Percentiles rank a stretch among this genome's conserved stretches.
Conservation (phyloP, 2,797 vertebrate genomes). For the Gadopsis marmoratus region DNA sequence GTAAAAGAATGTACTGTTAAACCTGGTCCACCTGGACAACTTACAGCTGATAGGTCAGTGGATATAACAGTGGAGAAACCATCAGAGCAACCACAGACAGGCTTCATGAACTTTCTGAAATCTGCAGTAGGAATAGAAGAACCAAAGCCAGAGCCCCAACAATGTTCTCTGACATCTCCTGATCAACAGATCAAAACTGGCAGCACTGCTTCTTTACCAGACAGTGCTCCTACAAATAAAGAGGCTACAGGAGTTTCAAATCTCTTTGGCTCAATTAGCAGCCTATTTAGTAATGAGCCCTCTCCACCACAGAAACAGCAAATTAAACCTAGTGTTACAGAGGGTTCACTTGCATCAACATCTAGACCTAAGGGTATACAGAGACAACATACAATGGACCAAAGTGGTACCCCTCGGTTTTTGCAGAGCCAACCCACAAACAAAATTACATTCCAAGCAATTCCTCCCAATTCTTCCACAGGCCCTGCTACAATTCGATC, state of each 20-base stretch:
- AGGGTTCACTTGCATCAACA: conserved; percentile 61
- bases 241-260: conserved; percentile 85
- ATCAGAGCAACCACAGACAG: conserved; percentile 83
- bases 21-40: conserved; percentile 47
- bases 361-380: conserved; percentile 73
- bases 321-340: conserved; percentile 68
- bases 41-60: conserved; percentile 64
- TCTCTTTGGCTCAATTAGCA: conserved; percentile 89
- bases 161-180: conserved; percentile 46
- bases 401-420: conserved; percentile 46
- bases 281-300: conserved; percentile 88
- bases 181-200: conserved; percentile 66
- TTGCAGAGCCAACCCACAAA: conserved; percentile 56
- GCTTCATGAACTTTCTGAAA: conserved; percentile 92
- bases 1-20: conserved; percentile 81
- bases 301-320: conserved; percentile 72
- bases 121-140: conserved; percentile 86
- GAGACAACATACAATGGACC: conserved; percentile 77
- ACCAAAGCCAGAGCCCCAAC: conserved; percentile 67
- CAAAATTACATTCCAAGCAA: conserved; percentile 72
- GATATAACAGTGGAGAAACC: conserved; percentile 66
- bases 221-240: conserved; percentile 74
- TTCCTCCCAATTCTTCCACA: conserved; percentile 55
- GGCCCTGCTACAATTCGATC: conserved; percentile 52
- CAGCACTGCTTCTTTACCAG: conserved; percentile 58